phyloP scores from a whole-genome alignment of 2,888 invertebrate genomes.

The Oasisia sp. region DNA sequence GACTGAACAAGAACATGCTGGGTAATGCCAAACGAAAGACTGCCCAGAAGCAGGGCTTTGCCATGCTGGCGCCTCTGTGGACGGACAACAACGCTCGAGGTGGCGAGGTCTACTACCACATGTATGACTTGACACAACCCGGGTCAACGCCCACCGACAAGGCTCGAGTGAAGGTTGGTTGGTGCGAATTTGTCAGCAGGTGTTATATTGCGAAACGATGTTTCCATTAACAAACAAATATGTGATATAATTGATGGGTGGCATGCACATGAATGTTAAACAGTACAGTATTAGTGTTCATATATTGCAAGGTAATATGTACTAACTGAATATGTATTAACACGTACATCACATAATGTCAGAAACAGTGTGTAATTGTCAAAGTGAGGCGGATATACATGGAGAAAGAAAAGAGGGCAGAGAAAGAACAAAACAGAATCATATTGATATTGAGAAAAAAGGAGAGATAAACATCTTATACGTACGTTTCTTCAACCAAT shows the following conservation, averaged over 20 bases:
- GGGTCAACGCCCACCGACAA: not conserved
- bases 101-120: not conserved
- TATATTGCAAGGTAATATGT: too few species aligned
- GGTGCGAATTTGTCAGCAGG: not conserved
- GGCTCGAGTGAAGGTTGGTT: not conserved
- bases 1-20: not conserved
- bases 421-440: too few species aligned
- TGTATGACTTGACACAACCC: not conserved
- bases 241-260: not conserved
- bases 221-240: not conserved
- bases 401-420: too few species aligned
- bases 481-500: too few species aligned
- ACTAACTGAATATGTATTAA: too few species aligned
- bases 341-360: too few species aligned
- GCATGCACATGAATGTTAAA: too few species aligned
- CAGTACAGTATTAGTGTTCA: too few species aligned
- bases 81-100: not conserved
- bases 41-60: not conserved
- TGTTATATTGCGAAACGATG: not conserved
- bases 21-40: not conserved
- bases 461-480: too few species aligned
- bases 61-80: constrained; percentile 3
- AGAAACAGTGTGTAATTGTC: too few species aligned
- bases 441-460: too few species aligned
- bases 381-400: too few species aligned